Evolutionary conservation across 2,797 vertebrate genomes (phyloP).

Genomic region (Argentina silus): DNA sequence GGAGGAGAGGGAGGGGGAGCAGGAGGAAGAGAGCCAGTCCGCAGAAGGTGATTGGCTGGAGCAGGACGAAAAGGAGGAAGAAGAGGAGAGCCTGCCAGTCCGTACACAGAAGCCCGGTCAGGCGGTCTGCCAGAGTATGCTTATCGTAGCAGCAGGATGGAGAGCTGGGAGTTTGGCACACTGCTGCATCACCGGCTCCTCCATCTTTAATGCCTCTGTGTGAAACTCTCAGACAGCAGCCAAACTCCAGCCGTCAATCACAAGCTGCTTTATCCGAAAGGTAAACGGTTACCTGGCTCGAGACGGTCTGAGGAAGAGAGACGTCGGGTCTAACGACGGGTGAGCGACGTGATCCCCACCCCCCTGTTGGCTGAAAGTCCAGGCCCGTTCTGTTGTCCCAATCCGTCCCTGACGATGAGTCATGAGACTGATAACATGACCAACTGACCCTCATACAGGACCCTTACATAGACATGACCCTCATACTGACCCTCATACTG

Average conservation of each 20-base stretch:
- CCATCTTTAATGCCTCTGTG: background rate
- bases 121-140: constrained; percentile 14
- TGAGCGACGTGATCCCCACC: too few relatives aligned
- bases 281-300: too few relatives aligned
- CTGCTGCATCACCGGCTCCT: background rate
- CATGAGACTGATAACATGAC: too few relatives aligned
- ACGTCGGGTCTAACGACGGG: too few relatives aligned
- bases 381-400: too few relatives aligned
- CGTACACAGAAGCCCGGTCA: background rate
- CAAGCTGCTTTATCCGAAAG: background rate
- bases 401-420: too few relatives aligned
- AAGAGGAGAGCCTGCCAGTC: too few relatives aligned
- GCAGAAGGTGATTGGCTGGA: constrained; percentile 1
- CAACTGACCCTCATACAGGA: too few relatives aligned
- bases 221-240: background rate
- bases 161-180: constrained; percentile 12
- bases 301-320: too few relatives aligned
- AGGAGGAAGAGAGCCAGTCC: constrained; percentile 21
- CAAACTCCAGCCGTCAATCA: background rate
- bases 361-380: too few relatives aligned
- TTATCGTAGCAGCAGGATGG: constrained; percentile 31
- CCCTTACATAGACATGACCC: too few relatives aligned
- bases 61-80: background rate
- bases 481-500: too few relatives aligned
- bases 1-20: background rate